phyloP scores from a whole-genome alignment of 2,888 invertebrate genomes.

The Sericinus montela region DNA sequence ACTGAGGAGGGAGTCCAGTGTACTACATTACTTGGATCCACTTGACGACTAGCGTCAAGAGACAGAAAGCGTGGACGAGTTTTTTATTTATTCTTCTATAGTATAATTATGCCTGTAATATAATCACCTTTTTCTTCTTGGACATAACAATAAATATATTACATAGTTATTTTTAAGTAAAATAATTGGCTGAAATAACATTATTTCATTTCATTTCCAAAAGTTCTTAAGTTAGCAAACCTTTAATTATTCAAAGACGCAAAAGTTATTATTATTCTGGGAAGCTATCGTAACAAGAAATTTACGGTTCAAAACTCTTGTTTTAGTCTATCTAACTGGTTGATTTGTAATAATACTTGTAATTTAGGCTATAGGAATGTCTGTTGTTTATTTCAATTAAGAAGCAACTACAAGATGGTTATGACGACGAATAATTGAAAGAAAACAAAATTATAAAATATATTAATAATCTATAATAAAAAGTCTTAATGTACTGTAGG shows the following conservation, averaged over 20 bases:
- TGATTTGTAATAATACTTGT: slow-evolving; percentile 6
- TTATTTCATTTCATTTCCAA: not conserved
- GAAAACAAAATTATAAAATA: too few species aligned
- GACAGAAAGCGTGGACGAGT: too few species aligned
- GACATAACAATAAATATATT: too few species aligned
- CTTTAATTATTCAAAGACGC: slow-evolving; percentile 4
- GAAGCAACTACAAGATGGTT: not conserved
- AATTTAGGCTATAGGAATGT: not conserved
- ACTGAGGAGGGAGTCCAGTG: too few species aligned
- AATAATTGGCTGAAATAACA: not conserved
- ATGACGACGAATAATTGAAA: too few species aligned
- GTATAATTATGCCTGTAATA: too few species aligned
- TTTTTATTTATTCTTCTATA: too few species aligned
- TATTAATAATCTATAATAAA: too few species aligned
- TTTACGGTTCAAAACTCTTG: slow-evolving; percentile 9
- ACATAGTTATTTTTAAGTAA: not conserved
- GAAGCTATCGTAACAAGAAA: slow-evolving; percentile 8
- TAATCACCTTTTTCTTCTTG: too few species aligned
- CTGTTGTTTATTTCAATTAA: not conserved
- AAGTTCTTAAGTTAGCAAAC: slow-evolving; percentile 1
- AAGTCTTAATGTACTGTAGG: too few species aligned
- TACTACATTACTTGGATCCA: too few species aligned
- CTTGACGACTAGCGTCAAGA: too few species aligned
- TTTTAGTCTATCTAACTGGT: not conserved
- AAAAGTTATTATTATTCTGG: slow-evolving; percentile 8